Evolutionary conservation across 2,888 invertebrate species (phyloP), one percentile per base, ranked within the genome.

Genomic region (Trisateles emortualis): DNA sequence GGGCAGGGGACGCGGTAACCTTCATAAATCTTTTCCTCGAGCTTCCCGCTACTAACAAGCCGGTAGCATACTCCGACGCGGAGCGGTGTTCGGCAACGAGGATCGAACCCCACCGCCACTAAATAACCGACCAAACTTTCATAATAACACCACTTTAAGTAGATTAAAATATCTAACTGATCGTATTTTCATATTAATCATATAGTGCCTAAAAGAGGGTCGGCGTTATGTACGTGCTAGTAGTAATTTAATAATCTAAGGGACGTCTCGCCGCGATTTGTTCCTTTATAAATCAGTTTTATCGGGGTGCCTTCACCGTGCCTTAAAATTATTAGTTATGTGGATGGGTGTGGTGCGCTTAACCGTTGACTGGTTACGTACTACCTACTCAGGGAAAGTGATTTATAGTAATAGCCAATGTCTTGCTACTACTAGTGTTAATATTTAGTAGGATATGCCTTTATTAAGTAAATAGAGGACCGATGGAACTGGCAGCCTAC

Each of bases 1-100:
- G 84, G 80, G 81, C 69, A 76, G 82, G 79, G 86, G 86, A 86
- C 84, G 83, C 69, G 79, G 79, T 77, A 81, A 90, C 91, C 90
- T 85, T 83, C 85, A 91, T 91, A 91, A 92, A 92, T 92, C 92
- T 91, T 87, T 86, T 88, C 84, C 84, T 80, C 84, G 80, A 84
- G 83, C 84, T 83, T 77, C 83, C 86, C 87, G 76, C 87, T 84
- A 87, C 88, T 91, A 92, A 91, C 91, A 88, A 90, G 86, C 87
- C 83, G 76, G 76, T 79, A 78, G 76, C 79, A 73, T 55, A 64
- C 68, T 60, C 64, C 49, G 69, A 59, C 50, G 52, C 60, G 58
- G 54, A 47, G 56, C 54, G 65, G 24, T 24, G 22, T 26, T 35
- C 1, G 16, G 38, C 48, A 19, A 9, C 24, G 22, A 30, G 33